Percentiles rank a stretch among this genome's conserved stretches.
phyloP scores from a whole-genome alignment of 1,140 invertebrate genomes.

The Heliconius congener region DNA sequence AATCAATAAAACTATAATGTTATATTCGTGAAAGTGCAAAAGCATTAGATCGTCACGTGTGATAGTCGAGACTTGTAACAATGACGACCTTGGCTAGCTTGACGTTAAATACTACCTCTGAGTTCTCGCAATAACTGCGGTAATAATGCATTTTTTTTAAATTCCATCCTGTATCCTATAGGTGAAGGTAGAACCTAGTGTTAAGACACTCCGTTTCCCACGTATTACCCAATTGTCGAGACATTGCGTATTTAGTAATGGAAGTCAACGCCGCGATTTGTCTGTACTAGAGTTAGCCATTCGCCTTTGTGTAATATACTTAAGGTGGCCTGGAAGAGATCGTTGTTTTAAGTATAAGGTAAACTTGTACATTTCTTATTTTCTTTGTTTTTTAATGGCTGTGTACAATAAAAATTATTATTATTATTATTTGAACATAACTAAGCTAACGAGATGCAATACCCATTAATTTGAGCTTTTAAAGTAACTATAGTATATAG shows the following conservation, averaged over 20 bases:
- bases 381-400: no score
- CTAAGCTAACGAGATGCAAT: constrained; percentile 41
- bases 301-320: no score
- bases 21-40: constrained; percentile 59
- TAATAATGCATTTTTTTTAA: constrained; percentile 32
- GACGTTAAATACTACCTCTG: constrained; percentile 38
- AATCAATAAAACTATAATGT: constrained; percentile 38
- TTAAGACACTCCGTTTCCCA: constrained; percentile 7
- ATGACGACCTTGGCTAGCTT: constrained; percentile 55
- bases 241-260: no score
- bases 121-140: constrained; percentile 41
- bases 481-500: background rate
- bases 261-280: no score
- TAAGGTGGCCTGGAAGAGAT: no score
- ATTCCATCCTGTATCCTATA: no score
- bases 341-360: no score
- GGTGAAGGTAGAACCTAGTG: background rate
- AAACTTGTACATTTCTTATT: no score
- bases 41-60: constrained; percentile 55
- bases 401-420: no score
- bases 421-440: background rate
- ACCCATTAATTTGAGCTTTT: constrained; percentile 42
- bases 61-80: constrained; percentile 53
- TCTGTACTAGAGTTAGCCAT: no score
- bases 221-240: no score